These are phyloP conservation scores for Lophotis ruficrista DNA, from an alignment of 2,113 vertebrate species.

Conservation along the genomic window DNA sequence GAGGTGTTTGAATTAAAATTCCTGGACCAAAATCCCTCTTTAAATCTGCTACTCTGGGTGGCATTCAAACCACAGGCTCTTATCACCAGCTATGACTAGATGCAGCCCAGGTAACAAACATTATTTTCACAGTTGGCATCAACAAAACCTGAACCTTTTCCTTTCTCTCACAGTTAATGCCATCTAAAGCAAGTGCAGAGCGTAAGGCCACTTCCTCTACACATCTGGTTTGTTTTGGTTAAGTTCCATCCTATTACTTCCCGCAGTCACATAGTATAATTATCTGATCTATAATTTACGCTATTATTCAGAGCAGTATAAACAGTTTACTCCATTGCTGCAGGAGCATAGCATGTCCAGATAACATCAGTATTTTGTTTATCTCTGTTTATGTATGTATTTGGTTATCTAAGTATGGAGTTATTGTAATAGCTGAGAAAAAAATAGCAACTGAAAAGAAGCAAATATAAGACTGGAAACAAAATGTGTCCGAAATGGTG, in stretches of 20 bases:
- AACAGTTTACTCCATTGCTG: slow-evolving; percentile 12
- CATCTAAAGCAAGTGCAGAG: neutral
- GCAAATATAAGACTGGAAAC: neutral
- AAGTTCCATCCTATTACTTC: neutral
- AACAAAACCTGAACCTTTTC: neutral
- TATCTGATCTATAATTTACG: slow-evolving; percentile 15
- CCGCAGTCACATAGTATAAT: neutral
- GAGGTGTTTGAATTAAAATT: neutral
- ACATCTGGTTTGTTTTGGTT: slow-evolving; percentile 12
- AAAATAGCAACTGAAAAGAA: neutral
- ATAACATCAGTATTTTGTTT: slow-evolving; percentile 39
- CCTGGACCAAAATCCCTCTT: neutral
- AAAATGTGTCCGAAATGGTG: neutral
- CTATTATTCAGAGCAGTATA: slow-evolving; percentile 1
- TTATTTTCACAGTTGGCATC: neutral
- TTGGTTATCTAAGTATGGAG: neutral
- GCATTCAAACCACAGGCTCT: neutral
- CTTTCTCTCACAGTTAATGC: neutral
- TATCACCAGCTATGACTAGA: neutral
- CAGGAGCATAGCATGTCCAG: slow-evolving; percentile 27
- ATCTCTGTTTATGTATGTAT: neutral
- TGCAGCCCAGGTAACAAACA: neutral
- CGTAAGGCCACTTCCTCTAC: neutral
- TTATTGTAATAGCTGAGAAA: neutral
- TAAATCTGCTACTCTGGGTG: neutral